Evolutionary conservation across 1,140 invertebrate genomes (phyloP), one percentile per base, ranked within the genome.

Genomic region (Schmidtea mediterranea): DNA sequence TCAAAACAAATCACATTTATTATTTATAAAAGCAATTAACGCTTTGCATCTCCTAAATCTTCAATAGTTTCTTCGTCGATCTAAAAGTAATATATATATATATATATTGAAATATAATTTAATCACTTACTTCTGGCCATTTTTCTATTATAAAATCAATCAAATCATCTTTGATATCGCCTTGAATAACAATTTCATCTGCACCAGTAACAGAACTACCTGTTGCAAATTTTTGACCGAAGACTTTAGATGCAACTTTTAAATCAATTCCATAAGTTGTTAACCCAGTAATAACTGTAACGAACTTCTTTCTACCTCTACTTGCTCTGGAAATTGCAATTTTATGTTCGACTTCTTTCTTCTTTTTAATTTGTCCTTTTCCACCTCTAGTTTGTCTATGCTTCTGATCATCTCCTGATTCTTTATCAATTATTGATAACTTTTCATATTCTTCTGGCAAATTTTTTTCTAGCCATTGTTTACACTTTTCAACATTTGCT

Each of bases 101-200:
- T 1, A 1, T 10, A 13, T 16, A 37, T 26, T n/a, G 8, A 12
- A 36, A 5, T 16, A 10, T 24, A 22, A 18, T 21, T 0, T 36
- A 24, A 21, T 19, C 22, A 41, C 18, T 62, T 71, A 80, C 78
- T 70, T 84, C 77, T 50, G 80, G 76, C 82, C 87, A 95, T 65
- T 95, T 95, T 60, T 95, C 87, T 48, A 83, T 82, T 60, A 97
- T 82, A 50, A 94, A 75, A 70, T 94, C 86, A 67, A 92, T 86
- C 1, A 95, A 66, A 56, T 94, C 87, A 71, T 92, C 86, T 66
- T 94, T 92, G 0, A 94, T 58, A 52, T 69, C 63, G 16, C 69
- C 90, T 69, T 98, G 90, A 62, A 98, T 92, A 5, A 95, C 87
- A 61, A 97, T 92, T 70, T 98, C 92, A 73, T 97, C 89, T 51